A percentile compares a stretch with the other conserved stretches of the same genome.
phyloP scores from a whole-genome alignment of 1,140 invertebrate genomes.

The Stegodyphus dumicola region DNA sequence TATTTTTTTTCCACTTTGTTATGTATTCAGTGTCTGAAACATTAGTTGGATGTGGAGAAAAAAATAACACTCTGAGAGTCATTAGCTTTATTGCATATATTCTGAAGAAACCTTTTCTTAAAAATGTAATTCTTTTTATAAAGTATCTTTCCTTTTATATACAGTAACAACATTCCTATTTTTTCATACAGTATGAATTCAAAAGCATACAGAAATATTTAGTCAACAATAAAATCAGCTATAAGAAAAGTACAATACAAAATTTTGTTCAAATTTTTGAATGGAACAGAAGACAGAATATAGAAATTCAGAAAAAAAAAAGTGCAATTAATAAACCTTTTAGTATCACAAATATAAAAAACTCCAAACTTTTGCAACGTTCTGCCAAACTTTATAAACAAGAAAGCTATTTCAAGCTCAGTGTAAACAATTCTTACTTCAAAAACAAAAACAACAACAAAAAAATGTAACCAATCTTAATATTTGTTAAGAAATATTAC shows the following conservation, averaged over 20 bases:
- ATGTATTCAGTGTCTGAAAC: too few relatives aligned
- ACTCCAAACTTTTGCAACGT: too few relatives aligned
- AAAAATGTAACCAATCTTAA: too few relatives aligned
- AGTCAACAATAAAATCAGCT: background rate
- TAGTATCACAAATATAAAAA: background rate
- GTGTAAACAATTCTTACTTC: background rate
- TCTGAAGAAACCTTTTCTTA: constrained; percentile 43
- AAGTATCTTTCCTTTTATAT: constrained; percentile 56
- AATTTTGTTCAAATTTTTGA: background rate
- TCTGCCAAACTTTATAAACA: background rate
- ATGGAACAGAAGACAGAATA: background rate
- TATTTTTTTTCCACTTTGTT: too few relatives aligned
- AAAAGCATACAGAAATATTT: background rate
- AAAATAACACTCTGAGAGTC: background rate
- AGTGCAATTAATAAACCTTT: too few relatives aligned
- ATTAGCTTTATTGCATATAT: constrained; percentile 58
- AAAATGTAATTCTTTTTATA: constrained; percentile 55
- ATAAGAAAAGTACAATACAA: background rate
- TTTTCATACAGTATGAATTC: background rate
- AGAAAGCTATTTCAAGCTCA: background rate
- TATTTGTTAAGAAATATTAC: too few relatives aligned
- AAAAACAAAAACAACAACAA: too few relatives aligned
- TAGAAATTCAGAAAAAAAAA: background rate
- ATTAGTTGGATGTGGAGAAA: too few relatives aligned
- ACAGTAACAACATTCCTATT: constrained; percentile 51